Evolutionary conservation across 2,113 vertebrate genomes (phyloP), one percentile per base, ranked within the genome.

Genomic region (Rhabdornis inornatus): DNA sequence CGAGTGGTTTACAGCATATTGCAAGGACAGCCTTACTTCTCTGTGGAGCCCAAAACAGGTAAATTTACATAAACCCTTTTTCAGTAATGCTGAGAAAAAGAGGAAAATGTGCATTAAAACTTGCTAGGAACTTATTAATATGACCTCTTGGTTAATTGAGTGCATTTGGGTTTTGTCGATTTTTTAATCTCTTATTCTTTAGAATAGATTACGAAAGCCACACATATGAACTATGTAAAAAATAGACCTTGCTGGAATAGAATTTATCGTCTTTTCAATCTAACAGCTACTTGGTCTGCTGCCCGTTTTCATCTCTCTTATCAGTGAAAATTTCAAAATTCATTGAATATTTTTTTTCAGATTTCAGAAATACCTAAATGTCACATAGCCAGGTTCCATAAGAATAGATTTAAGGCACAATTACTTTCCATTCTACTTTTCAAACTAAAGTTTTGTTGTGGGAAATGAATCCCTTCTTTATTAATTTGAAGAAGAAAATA

Each of bases 21-120:
- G 33, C 98, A 99, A 55, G 99, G 99, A 74, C 99, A 99, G 92
- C 99, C 99, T 0, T 99, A 99, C 92, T 99, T 99, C 97, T 99
- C 99, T 4, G 99, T 99, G 98, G 99, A 99, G 83, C 99, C 99
- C 44, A 99, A 99, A 96, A 99, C 99, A 97, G 99, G 99, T 99
- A 97, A 87, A 35, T 92, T 82, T 33, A 25, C 11, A 49, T n/a
- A 65, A 93, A 45, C 5, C 33, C 8, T 30, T 21, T 21, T 49
- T 20, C 15, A 47, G 3, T 47, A 85, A 61, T 37, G 3, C 10
- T 87, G 33, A 84, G 20, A 39, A 53, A 71, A 92, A 64, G n/a
- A 45, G 15, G 5, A 40, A 78, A 89, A 63, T 3, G 2, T 45
- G 4, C 35, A 23, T 50, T 66, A 66, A 68, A 63, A 64, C 39